Conservation (phyloP, 1,140 invertebrate species). For the Choristoneura fumiferana region DNA sequence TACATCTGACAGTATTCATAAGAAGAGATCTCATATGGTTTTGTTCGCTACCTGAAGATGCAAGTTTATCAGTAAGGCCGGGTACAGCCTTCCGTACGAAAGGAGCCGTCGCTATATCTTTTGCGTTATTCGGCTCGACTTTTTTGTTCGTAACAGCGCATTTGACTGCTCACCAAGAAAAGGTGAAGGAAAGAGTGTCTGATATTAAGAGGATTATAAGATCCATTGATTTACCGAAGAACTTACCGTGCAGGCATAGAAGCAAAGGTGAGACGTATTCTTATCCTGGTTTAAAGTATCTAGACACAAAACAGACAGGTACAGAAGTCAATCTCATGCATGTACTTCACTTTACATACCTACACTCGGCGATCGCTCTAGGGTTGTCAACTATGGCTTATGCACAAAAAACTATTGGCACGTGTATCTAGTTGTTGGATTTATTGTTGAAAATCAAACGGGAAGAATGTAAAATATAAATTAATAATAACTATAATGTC, state of each 20-base stretch:
- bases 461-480: too few relatives aligned
- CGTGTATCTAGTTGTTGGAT: too few relatives aligned
- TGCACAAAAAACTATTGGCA: too few relatives aligned
- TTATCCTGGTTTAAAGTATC: too few relatives aligned
- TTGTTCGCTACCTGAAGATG: conserved; percentile 93
- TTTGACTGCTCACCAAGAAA: conserved; percentile 93
- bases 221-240: conserved; percentile 91
- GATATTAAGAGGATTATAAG: conserved; percentile 93
- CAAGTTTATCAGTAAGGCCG: conserved; percentile 90
- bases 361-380: too few relatives aligned
- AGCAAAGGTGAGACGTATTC: conserved; percentile 87
- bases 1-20: conserved; percentile 92
- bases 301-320: too few relatives aligned
- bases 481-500: too few relatives aligned
- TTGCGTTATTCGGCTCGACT: conserved; percentile 95
- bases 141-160: conserved; percentile 96
- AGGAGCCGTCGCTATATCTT: conserved; percentile 92
- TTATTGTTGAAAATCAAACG: too few relatives aligned
- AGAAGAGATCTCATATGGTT: conserved; percentile 96
- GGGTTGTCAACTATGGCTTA: too few relatives aligned
- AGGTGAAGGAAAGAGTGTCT: conserved; percentile 90
- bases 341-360: too few relatives aligned
- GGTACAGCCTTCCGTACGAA: conserved; percentile 94
- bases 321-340: too few relatives aligned
- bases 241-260: conserved; percentile 86